These are phyloP conservation scores for Acleris emargana DNA, from an alignment of 2,888 invertebrate species.

Conservation along the genomic window DNA sequence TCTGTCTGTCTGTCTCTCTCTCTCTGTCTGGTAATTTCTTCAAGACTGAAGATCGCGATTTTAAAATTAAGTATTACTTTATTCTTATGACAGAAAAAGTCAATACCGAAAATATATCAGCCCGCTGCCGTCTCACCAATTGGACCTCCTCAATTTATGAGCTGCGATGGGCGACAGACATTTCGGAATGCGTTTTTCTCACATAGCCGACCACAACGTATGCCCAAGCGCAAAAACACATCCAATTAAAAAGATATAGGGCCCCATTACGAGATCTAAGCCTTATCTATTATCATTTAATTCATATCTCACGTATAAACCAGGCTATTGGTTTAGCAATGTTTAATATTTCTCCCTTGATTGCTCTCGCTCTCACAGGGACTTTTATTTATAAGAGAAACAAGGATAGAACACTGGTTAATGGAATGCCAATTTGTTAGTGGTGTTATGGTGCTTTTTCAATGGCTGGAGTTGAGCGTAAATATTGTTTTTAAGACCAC, in stretches of 20 bases:
- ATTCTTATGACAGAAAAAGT: background rate
- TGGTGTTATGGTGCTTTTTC: constrained; percentile 29
- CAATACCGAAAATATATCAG: background rate
- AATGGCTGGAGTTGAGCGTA: constrained; percentile 8
- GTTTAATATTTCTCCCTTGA: constrained; percentile 45
- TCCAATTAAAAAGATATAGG: constrained; percentile 78
- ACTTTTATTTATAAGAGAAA: background rate
- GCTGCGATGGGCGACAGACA: constrained; percentile 70
- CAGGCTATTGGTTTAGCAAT: constrained; percentile 46
- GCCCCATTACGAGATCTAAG: constrained; percentile 64
- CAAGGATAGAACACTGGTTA: background rate
- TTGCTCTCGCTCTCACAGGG: constrained; percentile 2
- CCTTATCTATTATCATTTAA: constrained; percentile 67
- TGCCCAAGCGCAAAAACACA: constrained; percentile 64
- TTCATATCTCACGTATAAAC: constrained; percentile 74
- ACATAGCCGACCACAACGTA: constrained; percentile 60
- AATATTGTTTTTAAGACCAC: constrained; percentile 33
- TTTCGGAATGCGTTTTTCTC: constrained; percentile 73
- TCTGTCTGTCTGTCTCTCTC: no score
- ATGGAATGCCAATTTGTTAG: constrained; percentile 35
- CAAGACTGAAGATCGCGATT: no score
- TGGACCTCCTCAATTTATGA: constrained; percentile 41
- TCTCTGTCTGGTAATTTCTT: no score
- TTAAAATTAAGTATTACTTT: no score
- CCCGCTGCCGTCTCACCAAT: constrained; percentile 17